phyloP scores from a whole-genome alignment of 2,888 invertebrate genomes.

The Apotomis betuletana region DNA sequence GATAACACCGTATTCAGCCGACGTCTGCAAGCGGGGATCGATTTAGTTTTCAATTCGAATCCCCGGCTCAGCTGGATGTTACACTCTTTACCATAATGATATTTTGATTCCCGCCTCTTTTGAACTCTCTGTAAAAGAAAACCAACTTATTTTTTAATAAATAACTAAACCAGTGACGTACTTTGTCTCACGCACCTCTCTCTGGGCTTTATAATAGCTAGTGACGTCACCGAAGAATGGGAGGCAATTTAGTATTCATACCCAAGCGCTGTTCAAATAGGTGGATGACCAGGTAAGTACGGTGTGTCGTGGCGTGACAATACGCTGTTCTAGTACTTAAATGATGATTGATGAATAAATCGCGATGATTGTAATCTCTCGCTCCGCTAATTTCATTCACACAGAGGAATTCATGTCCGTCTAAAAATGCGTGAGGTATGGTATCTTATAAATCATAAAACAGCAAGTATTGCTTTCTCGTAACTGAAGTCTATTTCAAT shows the following conservation, averaged over 20 bases:
- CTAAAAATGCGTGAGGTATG: conserved; percentile 16
- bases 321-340: conserved; percentile 1
- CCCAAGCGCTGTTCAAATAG: not conserved
- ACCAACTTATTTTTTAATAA: not conserved
- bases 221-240: not conserved
- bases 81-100: conserved; percentile 54
- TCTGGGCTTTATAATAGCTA: not conserved
- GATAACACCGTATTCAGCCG: conserved; percentile 35
- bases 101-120: conserved; percentile 52
- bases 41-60: conserved; percentile 47
- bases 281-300: not conserved
- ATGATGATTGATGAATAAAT: conserved; percentile 23
- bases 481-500: conserved; percentile 43
- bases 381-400: conserved; percentile 19
- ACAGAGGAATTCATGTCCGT: conserved; percentile 19
- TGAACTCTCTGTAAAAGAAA: not conserved
- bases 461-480: conserved; percentile 25
- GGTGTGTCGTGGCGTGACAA: conserved; percentile 10
- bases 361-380: conserved; percentile 27
- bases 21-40: conserved; percentile 34
- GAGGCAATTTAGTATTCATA: not conserved
- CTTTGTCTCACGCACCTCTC: not conserved
- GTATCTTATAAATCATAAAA: conserved; percentile 25
- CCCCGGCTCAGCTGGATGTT: conserved; percentile 43
- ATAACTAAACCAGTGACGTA: too few relatives aligned